phyloP scores from a whole-genome alignment of 2,113 vertebrate genomes.

The Hippocampus barbouri region DNA sequence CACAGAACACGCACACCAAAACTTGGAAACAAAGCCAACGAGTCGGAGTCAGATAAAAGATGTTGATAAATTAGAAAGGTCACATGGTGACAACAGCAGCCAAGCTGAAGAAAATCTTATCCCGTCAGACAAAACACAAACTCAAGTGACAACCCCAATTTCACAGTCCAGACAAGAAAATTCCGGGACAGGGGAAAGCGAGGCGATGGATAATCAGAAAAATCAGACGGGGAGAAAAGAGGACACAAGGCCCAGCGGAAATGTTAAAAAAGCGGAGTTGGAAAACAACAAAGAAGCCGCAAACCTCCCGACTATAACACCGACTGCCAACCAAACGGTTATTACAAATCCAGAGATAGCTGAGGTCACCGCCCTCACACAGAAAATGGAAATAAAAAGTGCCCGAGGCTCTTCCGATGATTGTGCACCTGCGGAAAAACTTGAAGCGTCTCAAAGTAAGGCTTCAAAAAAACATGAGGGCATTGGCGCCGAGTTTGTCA shows the following conservation, averaged over 20 bases:
- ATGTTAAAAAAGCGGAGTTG: conserved; percentile 14
- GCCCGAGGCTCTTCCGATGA: conserved; percentile 16
- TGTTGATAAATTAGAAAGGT: neutral
- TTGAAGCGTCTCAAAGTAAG: conserved; percentile 38
- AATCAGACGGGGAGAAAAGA: conserved; percentile 10
- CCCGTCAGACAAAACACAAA: conserved; percentile 11
- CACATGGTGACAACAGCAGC: conserved; percentile 2
- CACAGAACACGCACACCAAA: neutral
- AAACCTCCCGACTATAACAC: conserved; percentile 14
- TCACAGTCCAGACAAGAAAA: conserved; percentile 2
- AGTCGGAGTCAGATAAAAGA: conserved; percentile 6
- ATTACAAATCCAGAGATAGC: conserved; percentile 17
- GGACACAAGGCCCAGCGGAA: neutral
- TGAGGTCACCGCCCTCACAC: neutral
- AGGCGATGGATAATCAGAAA: conserved; percentile 7
- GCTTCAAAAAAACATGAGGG: conserved; percentile 46
- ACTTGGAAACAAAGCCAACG: conserved; percentile 10
- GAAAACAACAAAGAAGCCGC: conserved; percentile 11
- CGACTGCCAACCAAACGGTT: neutral
- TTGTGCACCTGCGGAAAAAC: conserved; percentile 44
- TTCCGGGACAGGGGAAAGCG: conserved; percentile 10
- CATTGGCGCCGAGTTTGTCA: conserved; percentile 32
- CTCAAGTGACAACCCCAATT: neutral
- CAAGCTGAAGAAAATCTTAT: conserved; percentile 12
- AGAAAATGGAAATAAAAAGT: conserved; percentile 15